Conservation (phyloP, 2,113 vertebrate species). For the Tachysurus fulvidraco region DNA sequence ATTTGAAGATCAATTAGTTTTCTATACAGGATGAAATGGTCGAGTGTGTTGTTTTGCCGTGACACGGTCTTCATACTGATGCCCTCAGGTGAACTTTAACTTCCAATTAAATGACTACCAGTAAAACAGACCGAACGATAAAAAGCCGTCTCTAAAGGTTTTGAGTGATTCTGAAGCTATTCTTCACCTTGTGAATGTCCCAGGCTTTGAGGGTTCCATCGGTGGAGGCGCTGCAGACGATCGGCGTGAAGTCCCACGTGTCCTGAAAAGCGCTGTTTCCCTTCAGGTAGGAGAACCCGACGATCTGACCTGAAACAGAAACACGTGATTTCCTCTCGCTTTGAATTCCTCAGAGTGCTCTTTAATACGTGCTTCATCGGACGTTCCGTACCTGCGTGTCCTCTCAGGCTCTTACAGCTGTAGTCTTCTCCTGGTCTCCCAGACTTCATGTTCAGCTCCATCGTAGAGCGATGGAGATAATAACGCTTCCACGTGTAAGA, state of each 20-base stretch:
- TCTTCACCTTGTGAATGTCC: conserved; percentile 70
- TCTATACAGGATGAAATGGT: not conserved
- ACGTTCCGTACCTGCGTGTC: conserved; percentile 67
- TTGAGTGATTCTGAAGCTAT: not conserved
- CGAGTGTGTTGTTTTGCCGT: not conserved
- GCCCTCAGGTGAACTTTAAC: not conserved
- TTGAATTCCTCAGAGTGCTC: too few species aligned
- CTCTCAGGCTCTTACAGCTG: conserved; percentile 74
- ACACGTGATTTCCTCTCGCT: not conserved
- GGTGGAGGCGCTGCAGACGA: conserved; percentile 73
- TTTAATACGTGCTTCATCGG: too few species aligned
- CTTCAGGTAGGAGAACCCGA: conserved; percentile 68
- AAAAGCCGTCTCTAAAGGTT: not conserved
- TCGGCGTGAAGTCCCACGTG: conserved; percentile 52
- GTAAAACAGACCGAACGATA: not conserved
- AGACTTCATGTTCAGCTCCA: conserved; percentile 74
- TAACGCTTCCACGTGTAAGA: conserved; percentile 76
- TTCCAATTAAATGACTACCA: not conserved
- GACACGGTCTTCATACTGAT: not conserved
- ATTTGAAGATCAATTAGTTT: too few species aligned
- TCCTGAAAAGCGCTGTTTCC: conserved; percentile 58
- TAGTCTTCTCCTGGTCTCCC: conserved; percentile 73
- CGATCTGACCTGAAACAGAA: conserved; percentile 69
- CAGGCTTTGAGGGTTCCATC: conserved; percentile 76
- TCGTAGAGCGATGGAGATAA: conserved; percentile 69